Conservation (phyloP, 2,888 invertebrate species). For the Ectropis crepuscularia region DNA sequence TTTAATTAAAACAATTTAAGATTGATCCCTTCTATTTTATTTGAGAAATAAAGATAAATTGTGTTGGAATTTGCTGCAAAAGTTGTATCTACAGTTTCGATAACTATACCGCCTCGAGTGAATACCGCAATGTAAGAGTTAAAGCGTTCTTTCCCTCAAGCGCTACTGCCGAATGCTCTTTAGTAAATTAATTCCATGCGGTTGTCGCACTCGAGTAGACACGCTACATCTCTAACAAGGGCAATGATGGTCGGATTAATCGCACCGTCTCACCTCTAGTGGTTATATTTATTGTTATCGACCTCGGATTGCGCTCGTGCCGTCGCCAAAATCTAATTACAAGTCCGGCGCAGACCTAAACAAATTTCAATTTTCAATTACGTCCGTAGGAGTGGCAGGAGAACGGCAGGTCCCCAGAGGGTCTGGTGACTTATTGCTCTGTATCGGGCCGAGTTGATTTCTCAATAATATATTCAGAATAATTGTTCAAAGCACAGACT, state of each 20-base stretch:
- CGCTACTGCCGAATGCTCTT: slow-evolving; percentile 47
- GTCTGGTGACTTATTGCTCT: slow-evolving; percentile 75
- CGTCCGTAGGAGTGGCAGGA: slow-evolving; percentile 66
- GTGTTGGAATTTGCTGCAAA: background rate
- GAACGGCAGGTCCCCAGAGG: slow-evolving; percentile 66
- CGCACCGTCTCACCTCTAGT: slow-evolving; percentile 61
- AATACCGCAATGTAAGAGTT: slow-evolving; percentile 25
- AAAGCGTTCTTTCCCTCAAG: slow-evolving; percentile 34
- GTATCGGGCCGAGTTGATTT: slow-evolving; percentile 60
- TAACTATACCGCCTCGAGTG: slow-evolving; percentile 11
- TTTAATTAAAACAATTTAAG: background rate
- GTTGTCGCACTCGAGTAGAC: slow-evolving; percentile 46
- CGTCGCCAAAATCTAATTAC: slow-evolving; percentile 78
- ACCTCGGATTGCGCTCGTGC: slow-evolving; percentile 67
- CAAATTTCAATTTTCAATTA: slow-evolving; percentile 85
- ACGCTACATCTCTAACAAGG: slow-evolving; percentile 49
- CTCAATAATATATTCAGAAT: slow-evolving; percentile 78
- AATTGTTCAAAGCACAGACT: slow-evolving; percentile 65
- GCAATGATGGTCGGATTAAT: slow-evolving; percentile 56
- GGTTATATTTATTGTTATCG: slow-evolving; percentile 77
- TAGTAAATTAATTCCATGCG: slow-evolving; percentile 55
- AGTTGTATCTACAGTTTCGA: background rate
- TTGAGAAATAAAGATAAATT: background rate
- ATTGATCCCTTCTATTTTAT: too few relatives aligned
- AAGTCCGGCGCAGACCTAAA: slow-evolving; percentile 75